Percentiles rank a stretch among this genome's conserved stretches.
Evolutionary conservation across 35 echinoderm and acorn worm genomes (phyloP).

Genomic region (Apostichopus californicus): DNA sequence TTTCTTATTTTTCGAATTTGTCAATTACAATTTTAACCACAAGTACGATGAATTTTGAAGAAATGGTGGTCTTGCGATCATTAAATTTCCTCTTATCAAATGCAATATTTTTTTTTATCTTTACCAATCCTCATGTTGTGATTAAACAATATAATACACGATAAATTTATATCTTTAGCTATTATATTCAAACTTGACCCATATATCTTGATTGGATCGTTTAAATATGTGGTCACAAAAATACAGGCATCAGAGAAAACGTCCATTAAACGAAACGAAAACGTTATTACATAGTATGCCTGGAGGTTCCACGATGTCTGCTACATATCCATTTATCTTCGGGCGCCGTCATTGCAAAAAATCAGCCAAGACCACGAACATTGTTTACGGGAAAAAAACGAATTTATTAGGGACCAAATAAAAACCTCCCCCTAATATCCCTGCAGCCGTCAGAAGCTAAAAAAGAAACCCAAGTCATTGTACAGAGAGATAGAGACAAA

Average conservation of each 20-base stretch:
- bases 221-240: neutral
- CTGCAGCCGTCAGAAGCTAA: neutral
- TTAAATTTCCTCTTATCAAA: no score
- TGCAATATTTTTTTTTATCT: no score
- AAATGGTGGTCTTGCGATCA: no score
- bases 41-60: no score
- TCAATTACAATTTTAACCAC: no score
- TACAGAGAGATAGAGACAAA: neutral
- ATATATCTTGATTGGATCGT: neutral
- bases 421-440: neutral
- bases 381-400: neutral
- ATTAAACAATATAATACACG: no score
- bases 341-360: conserved; percentile 23
- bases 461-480: neutral
- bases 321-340: conserved; percentile 12
- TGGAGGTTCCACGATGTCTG: neutral
- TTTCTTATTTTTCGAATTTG: no score
- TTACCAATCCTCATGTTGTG: no score
- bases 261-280: neutral
- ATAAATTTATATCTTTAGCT: no score
- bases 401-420: conserved; percentile 3
- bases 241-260: neutral
- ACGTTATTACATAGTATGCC: neutral
- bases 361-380: conserved; percentile 2
- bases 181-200: neutral